Evolutionary conservation across 2,797 vertebrate genomes (phyloP).

Genomic region (Sebastes wilsoni): DNA sequence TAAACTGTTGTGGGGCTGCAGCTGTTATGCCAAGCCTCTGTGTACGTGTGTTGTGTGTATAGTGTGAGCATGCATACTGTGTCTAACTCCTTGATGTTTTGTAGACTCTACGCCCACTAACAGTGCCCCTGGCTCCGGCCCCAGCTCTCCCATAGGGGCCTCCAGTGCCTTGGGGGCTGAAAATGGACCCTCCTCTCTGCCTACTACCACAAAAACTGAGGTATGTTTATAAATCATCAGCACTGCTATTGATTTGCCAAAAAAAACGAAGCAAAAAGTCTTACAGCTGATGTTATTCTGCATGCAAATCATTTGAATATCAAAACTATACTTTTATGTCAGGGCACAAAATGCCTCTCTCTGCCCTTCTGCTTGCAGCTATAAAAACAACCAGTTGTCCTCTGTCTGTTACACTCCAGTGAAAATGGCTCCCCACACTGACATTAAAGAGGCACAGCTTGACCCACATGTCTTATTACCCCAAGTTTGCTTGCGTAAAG

Average conservation of each 20-base stretch:
- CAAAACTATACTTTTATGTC: conserved; percentile 26
- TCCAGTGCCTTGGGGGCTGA: conserved; percentile 90
- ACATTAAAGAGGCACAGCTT: conserved; percentile 68
- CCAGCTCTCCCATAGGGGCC: conserved; percentile 95
- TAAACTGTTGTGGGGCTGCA: conserved; percentile 44
- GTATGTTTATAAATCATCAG: conserved; percentile 77
- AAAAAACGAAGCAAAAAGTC: not conserved
- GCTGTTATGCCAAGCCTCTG: conserved; percentile 41
- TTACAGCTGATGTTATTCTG: not conserved
- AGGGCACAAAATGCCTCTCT: conserved; percentile 19
- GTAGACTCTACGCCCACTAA: conserved; percentile 93
- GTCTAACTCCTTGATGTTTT: conserved; percentile 62
- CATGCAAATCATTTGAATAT: conserved; percentile 15
- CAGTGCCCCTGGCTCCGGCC: conserved; percentile 94
- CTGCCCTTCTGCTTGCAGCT: conserved; percentile 58
- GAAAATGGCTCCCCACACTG: conserved; percentile 68
- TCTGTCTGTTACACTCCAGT: conserved; percentile 61
- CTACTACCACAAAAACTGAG: conserved; percentile 91
- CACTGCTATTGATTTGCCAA: conserved; percentile 30
- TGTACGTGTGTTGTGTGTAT: conserved; percentile 36
- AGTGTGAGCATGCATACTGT: conserved; percentile 46
- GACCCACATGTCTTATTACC: conserved; percentile 50
- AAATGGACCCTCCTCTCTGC: conserved; percentile 90
- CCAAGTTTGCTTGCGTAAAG: conserved; percentile 30
- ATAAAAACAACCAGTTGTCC: conserved; percentile 73